Conservation (phyloP, 1,140 invertebrate genomes). For the Dreissena rostriformis region DNA sequence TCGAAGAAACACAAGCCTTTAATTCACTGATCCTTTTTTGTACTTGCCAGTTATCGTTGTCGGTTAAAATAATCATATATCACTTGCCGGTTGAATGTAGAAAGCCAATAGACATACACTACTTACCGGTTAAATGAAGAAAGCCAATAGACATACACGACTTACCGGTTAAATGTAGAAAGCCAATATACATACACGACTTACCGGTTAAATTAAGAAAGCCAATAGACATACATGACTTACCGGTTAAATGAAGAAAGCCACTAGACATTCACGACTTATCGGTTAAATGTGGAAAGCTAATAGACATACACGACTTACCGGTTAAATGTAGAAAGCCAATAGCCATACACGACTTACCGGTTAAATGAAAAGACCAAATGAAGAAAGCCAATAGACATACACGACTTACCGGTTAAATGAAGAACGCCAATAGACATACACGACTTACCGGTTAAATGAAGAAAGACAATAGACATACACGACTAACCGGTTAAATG, state of each 20-base stretch:
- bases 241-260: neutral
- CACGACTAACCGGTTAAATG: neutral
- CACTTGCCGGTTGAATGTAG: neutral
- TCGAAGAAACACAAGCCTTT: too few species aligned
- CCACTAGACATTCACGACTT: neutral
- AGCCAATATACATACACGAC: too few species aligned
- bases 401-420: neutral
- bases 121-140: neutral
- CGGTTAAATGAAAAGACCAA: too few species aligned
- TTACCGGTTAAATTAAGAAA: neutral
- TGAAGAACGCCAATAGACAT: neutral
- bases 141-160: neutral
- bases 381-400: neutral
- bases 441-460: constrained; percentile 1
- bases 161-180: too few species aligned
- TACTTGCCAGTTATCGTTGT: neutral
- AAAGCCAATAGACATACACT: too few species aligned
- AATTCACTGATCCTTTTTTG: too few species aligned
- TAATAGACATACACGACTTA: neutral
- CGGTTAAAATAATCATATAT: neutral
- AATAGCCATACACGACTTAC: too few species aligned
- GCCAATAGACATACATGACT: neutral
- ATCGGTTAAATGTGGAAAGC: neutral
- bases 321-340: neutral
- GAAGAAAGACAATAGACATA: neutral